These are phyloP conservation scores for Tineola bisselliella DNA, from an alignment of 2,888 invertebrate genomes.

Conservation along the genomic window DNA sequence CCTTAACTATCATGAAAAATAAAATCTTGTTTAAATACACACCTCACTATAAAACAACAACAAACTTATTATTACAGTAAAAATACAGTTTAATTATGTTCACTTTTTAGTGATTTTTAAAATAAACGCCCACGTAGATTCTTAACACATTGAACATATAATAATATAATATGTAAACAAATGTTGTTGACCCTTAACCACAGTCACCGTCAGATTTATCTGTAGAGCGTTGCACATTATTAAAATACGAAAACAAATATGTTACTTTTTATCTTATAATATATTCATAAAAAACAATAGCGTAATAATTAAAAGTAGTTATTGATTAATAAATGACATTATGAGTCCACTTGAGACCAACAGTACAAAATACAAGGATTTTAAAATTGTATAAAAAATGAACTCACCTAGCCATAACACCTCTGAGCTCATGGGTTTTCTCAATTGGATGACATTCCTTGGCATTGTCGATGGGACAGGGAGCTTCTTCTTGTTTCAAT, in stretches of 20 bases:
- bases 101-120: too few species aligned
- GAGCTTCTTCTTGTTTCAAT: neutral
- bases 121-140: neutral
- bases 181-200: neutral
- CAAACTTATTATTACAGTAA: too few species aligned
- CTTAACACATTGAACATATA: neutral
- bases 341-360: neutral
- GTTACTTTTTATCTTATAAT: too few species aligned
- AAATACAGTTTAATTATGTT: too few species aligned
- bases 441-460: neutral
- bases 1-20: too few species aligned
- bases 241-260: too few species aligned
- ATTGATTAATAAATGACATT: neutral
- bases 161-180: too few species aligned
- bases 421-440: slow-evolving; percentile 35
- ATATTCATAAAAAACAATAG: too few species aligned
- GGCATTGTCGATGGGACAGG: neutral
- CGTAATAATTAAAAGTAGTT: too few species aligned
- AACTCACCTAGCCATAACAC: slow-evolving; percentile 50
- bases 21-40: too few species aligned
- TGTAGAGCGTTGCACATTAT: neutral
- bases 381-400: slow-evolving; percentile 2
- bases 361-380: too few species aligned
- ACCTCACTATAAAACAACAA: too few species aligned
- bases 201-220: slow-evolving; percentile 2